These are phyloP conservation scores for Aromia moschata DNA, from an alignment of 2,888 invertebrate genomes.

Conservation along the genomic window DNA sequence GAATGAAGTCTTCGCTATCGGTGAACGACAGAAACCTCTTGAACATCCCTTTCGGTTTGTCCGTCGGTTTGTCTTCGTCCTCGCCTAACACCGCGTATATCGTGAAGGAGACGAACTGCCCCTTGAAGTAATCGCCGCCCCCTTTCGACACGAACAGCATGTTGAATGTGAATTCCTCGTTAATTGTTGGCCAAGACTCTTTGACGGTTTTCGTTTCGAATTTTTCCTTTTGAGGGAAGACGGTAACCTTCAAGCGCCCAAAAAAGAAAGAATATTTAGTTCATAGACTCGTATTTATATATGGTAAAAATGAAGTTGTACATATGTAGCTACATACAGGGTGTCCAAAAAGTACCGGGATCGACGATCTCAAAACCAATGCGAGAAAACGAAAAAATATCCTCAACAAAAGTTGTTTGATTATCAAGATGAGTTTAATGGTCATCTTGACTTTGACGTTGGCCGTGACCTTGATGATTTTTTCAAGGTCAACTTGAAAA, in stretches of 20 bases:
- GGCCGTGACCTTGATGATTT: too few relatives aligned
- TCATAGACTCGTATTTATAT: too few relatives aligned
- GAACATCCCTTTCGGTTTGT: slow-evolving; percentile 35
- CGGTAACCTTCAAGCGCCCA: slow-evolving; percentile 81
- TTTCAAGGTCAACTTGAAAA: too few relatives aligned
- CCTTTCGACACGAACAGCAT: slow-evolving; percentile 66
- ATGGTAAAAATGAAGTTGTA: too few relatives aligned
- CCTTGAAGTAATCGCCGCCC: slow-evolving; percentile 69
- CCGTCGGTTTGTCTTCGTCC: slow-evolving; percentile 59
- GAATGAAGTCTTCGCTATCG: slow-evolving; percentile 54
- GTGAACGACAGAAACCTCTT: slow-evolving; percentile 60
- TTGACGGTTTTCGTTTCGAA: slow-evolving; percentile 78
- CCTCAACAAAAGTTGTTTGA: too few relatives aligned
- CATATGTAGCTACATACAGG: too few relatives aligned
- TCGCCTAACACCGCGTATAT: slow-evolving; percentile 75
- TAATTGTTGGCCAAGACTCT: slow-evolving; percentile 83
- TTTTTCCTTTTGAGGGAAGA: slow-evolving; percentile 80
- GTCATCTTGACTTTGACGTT: too few relatives aligned
- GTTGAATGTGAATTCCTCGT: slow-evolving; percentile 79
- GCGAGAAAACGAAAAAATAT: too few relatives aligned
- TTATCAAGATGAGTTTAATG: too few relatives aligned
- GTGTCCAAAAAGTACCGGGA: too few relatives aligned
- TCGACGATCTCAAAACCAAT: too few relatives aligned
- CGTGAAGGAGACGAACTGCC: slow-evolving; percentile 74
- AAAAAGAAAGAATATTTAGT: neutral